These are phyloP conservation scores for Drosophila mayri DNA, from an alignment of 1,140 invertebrate genomes.

Conservation along the genomic window DNA sequence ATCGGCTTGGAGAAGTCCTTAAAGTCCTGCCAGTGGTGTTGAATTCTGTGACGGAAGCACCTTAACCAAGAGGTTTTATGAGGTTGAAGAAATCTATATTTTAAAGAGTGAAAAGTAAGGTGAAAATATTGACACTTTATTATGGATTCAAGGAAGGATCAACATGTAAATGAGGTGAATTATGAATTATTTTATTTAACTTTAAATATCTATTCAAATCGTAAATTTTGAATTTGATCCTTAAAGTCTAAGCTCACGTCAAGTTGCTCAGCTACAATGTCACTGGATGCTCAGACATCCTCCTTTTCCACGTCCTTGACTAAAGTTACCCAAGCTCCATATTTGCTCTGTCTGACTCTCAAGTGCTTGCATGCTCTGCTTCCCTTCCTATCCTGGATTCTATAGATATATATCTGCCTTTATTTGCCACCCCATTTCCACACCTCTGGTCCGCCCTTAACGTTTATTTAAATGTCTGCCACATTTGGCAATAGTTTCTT, in stretches of 20 bases:
- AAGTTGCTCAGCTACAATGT: neutral
- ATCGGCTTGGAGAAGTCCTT: slow-evolving; percentile 45
- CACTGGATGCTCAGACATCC: slow-evolving; percentile 19
- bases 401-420: slow-evolving; percentile 5
- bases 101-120: neutral
- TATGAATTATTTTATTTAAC: no score
- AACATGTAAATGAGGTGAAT: no score
- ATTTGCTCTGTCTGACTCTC: slow-evolving; percentile 70
- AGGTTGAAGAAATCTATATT: neutral
- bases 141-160: no score
- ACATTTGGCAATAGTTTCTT: slow-evolving; percentile 62
- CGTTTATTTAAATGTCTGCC: slow-evolving; percentile 78
- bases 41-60: slow-evolving; percentile 16
- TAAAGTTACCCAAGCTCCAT: slow-evolving; percentile 46
- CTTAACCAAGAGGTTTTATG: neutral
- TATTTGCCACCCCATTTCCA: slow-evolving; percentile 23
- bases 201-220: neutral
- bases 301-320: slow-evolving; percentile 49
- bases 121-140: neutral
- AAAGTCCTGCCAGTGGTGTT: slow-evolving; percentile 18
- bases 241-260: neutral
- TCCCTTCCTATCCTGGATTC: slow-evolving; percentile 24
- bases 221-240: neutral
- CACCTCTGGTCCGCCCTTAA: slow-evolving; percentile 22
- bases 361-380: slow-evolving; percentile 64